A percentile compares a stretch with the other conserved stretches of the same genome.
Conservation (phyloP, 2,797 vertebrate genomes). For the Emydoidea blandingii region DNA sequence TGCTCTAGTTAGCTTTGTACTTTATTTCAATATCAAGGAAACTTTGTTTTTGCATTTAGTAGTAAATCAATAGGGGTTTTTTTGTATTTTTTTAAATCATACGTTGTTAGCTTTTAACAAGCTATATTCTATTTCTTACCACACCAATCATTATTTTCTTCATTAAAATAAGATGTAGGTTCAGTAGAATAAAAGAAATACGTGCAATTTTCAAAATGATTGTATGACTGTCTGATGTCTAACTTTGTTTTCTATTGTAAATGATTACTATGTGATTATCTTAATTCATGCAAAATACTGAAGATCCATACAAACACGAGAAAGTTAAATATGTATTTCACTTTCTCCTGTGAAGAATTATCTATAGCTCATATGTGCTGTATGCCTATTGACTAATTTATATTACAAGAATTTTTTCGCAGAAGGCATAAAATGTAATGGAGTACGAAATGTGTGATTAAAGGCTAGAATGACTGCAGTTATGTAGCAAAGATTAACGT, state of each 20-base stretch:
- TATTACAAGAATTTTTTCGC: not conserved
- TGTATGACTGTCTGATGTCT: not conserved
- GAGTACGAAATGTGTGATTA: not conserved
- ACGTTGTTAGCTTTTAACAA: not conserved
- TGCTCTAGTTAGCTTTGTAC: not conserved
- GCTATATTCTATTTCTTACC: too few relatives aligned
- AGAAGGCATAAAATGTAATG: accelerated
- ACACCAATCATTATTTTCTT: not conserved
- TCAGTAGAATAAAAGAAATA: not conserved
- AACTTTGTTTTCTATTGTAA: not conserved
- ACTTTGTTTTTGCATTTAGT: not conserved
- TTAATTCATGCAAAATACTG: not conserved
- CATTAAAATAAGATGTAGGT: not conserved
- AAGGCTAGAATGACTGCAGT: not conserved
- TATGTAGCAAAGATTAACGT: slow-evolving; percentile 25
- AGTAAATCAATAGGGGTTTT: not conserved
- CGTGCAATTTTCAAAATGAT: not conserved
- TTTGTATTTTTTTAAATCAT: not conserved
- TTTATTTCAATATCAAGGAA: not conserved
- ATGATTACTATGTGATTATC: not conserved
- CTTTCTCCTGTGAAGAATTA: not conserved
- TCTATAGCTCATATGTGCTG: not conserved
- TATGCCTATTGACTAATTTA: accelerated
- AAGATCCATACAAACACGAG: too few relatives aligned
- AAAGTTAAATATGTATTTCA: not conserved